These are phyloP conservation scores for Myiotriccus ornatus DNA, from an alignment of 2,797 vertebrate species.

Conservation along the genomic window DNA sequence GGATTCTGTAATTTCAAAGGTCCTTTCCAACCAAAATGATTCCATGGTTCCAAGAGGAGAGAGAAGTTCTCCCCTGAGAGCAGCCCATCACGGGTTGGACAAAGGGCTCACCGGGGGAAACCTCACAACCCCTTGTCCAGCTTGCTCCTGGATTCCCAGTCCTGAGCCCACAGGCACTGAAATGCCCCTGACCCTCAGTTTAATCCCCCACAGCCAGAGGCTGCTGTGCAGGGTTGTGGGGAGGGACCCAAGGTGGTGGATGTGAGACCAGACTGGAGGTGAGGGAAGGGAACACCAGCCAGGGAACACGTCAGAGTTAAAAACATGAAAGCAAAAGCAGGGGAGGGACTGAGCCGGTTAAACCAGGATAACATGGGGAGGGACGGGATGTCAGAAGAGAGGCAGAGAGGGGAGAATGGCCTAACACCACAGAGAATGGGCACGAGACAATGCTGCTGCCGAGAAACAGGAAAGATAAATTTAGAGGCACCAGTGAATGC, in stretches of 20 bases:
- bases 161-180: neutral
- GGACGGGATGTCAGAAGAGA: neutral
- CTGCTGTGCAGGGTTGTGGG: neutral
- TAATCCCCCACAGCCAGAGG: neutral
- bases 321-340: neutral
- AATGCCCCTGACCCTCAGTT: neutral
- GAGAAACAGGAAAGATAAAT: slow-evolving; percentile 66
- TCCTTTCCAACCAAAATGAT: neutral
- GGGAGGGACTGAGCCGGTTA: neutral
- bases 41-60: neutral
- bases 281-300: neutral
- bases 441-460: neutral
- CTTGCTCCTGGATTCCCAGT: neutral
- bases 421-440: neutral
- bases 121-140: neutral
- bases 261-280: neutral
- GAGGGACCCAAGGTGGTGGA: neutral
- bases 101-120: slow-evolving; percentile 8
- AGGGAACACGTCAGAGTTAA: neutral
- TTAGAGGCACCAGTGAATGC: slow-evolving; percentile 28
- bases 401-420: neutral
- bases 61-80: neutral
- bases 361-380: rapidly evolving
- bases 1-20: neutral
- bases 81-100: neutral